Base-by-base conservation (phyloP, 2,888 invertebrate genomes). In the Cremastinae sp. region DNA sequence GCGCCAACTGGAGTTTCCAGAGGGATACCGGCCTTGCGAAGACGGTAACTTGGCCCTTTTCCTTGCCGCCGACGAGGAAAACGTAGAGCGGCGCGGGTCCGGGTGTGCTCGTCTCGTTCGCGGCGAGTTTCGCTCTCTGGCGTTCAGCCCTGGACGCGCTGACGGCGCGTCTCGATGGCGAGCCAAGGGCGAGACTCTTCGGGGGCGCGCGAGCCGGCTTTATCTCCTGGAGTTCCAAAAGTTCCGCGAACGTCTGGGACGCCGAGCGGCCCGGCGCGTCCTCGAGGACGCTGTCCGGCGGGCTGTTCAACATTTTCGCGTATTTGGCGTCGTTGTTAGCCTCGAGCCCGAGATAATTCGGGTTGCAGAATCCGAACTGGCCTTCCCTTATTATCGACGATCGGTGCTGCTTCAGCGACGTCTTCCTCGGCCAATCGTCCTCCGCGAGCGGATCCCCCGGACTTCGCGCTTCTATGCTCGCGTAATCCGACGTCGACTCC, bases 31-130 rank as follows among this genome's bases (percentile, higher is more conserved):
- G 96, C 82, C 94, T 91, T 84, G 94, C 94, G 83, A 95, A 94
- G 69, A 94, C 92, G 12, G 95, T 95, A 1, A 94, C 93, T 82
- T 95, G 95, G 10, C 95, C 94, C 58, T 94, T 93, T 87, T 96
- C 96, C 83, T 94, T 93, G 0, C 96, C 96, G 0, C 96, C 96
- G 74, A 95, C 92, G 70, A 96, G 87, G 84, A 94, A 95, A 76
- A 95, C 92, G 83, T 93, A 93, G 45, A 93, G 87, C 0, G 92
- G 92, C 41, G 92, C 90, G 18, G 90, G 91, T 5, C 90, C 90
- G 10, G 92, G 92, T 0, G 90, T 84, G 2, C 86, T 82, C 7
- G 87, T 82, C 45, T 86, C 86, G 34, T 81, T 75, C 7, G 88
- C 88, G 56, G 86, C 86, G 72, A 89, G 83, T 79, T 89, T 86